Conservation (phyloP, 2,113 vertebrate genomes). For the Equus quagga region DNA sequence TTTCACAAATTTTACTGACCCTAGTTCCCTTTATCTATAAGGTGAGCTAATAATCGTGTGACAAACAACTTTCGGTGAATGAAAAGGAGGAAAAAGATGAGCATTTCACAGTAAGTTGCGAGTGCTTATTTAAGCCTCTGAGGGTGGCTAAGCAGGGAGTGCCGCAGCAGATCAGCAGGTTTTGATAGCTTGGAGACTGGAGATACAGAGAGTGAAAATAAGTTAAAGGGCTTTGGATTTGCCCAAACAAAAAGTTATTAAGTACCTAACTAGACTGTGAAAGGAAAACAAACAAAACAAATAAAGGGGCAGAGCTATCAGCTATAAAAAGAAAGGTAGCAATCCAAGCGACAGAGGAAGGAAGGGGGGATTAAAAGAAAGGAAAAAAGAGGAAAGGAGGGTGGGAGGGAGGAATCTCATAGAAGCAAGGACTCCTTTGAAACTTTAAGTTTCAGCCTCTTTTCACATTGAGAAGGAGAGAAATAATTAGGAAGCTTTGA, state of each 20-base stretch:
- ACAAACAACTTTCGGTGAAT: background rate
- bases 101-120: background rate
- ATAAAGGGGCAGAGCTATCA: background rate
- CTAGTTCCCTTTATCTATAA: background rate
- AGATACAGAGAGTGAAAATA: background rate
- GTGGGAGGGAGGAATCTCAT: background rate
- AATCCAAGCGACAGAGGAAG: background rate
- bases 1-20: background rate
- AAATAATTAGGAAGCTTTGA: background rate
- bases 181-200: background rate
- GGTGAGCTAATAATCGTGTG: background rate
- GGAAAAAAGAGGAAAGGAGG: background rate
- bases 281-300: background rate
- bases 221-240: background rate
- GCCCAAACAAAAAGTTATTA: background rate
- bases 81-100: background rate
- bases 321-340: background rate
- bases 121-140: background rate
- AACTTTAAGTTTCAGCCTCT: background rate
- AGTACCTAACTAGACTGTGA: background rate
- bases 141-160: fast-evolving
- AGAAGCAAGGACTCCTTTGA: background rate
- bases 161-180: background rate
- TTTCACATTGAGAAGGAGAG: background rate
- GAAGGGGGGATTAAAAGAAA: background rate